Evolutionary conservation across 2,113 vertebrate species (phyloP).

Genomic region (Sebastes schlegelii): DNA sequence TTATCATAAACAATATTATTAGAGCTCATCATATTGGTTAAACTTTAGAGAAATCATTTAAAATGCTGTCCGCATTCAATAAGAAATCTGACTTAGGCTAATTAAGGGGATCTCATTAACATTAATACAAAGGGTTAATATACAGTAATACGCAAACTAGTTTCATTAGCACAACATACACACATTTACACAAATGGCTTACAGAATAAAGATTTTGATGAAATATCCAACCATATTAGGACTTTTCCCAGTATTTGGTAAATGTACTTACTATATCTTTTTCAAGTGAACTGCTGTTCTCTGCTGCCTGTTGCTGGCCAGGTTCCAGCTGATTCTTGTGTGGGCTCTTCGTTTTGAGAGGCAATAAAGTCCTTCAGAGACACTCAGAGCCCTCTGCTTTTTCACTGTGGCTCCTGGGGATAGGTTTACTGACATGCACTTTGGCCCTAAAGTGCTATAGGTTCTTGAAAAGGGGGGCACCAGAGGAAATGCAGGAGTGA

Average conservation of each 20-base stretch:
- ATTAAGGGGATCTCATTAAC: neutral
- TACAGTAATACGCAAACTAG: neutral
- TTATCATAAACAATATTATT: neutral
- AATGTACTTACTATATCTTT: conserved; percentile 68
- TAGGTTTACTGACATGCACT: conserved; percentile 73
- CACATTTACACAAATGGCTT: neutral
- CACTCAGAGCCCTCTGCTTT: conserved; percentile 53
- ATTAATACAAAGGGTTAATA: neutral
- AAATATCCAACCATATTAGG: neutral
- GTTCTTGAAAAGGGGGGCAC: conserved; percentile 54
- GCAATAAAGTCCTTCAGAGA: conserved; percentile 64
- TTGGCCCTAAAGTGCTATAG: conserved; percentile 53
- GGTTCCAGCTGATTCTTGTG: conserved; percentile 60
- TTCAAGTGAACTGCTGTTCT: conserved; percentile 45
- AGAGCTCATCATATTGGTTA: neutral
- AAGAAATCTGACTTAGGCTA: neutral
- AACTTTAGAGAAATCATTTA: neutral
- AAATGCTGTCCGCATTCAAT: neutral
- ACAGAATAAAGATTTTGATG: neutral
- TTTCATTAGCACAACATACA: neutral
- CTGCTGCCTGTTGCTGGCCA: conserved; percentile 48
- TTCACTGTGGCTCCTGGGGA: conserved; percentile 48
- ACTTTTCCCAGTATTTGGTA: neutral
- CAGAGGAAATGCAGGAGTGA: conserved; percentile 32
- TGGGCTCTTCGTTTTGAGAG: conserved; percentile 63